Evolutionary conservation across 2,888 invertebrate species (phyloP).

Genomic region (Microlaimidae sp.): DNA sequence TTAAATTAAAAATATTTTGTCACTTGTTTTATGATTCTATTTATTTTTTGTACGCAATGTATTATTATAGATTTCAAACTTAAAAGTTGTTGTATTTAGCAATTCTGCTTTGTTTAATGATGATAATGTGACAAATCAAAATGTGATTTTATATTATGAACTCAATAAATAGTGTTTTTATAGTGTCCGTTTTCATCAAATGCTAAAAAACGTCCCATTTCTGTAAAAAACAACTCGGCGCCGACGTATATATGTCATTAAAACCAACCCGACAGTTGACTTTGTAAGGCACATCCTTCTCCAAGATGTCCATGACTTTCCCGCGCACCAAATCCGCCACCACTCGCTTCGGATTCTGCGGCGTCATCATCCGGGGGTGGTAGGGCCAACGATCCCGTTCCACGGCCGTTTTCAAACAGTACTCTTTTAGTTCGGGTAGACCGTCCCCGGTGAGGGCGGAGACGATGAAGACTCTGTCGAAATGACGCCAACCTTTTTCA

Average conservation of each 20-base stretch:
- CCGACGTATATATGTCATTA: no score
- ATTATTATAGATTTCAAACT: no score
- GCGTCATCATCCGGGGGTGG: conserved; percentile 51
- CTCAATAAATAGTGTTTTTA: no score
- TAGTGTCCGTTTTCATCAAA: no score
- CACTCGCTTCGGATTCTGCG: conserved; percentile 53
- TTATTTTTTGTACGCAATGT: no score
- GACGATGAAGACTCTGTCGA: conserved; percentile 74
- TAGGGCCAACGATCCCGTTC: conserved; percentile 49
- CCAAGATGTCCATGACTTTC: conserved; percentile 60
- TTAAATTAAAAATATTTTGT: no score
- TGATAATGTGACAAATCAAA: no score
- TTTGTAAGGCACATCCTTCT: conserved; percentile 68
- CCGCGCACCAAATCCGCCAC: conserved; percentile 60
- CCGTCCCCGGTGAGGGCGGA: conserved; percentile 65
- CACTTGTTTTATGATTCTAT: no score
- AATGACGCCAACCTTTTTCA: conserved; percentile 52
- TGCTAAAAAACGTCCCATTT: neutral
- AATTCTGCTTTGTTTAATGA: no score
- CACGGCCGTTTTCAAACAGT: conserved; percentile 4
- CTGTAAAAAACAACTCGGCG: no score
- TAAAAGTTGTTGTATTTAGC: no score
- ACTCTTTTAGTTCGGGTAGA: conserved; percentile 50
- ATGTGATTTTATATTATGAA: no score
- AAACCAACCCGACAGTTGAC: conserved; percentile 41